phyloP scores from a whole-genome alignment of 2,113 vertebrate genomes.

The Indri indri region DNA sequence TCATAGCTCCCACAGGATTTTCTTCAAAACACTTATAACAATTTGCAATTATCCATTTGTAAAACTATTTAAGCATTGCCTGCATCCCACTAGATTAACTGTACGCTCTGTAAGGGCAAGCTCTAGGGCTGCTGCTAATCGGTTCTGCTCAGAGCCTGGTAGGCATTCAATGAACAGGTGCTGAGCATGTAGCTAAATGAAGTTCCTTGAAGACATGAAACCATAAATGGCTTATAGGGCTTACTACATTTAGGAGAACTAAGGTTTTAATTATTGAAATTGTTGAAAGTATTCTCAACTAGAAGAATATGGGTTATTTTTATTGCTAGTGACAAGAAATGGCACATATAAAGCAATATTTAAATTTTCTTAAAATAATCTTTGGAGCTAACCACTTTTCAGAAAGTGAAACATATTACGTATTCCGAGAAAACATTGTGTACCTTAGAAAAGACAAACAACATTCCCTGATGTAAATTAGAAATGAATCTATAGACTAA shows the following conservation, averaged over 20 bases:
- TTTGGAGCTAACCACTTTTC: conserved; percentile 6
- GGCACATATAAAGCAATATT: neutral
- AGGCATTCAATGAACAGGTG: neutral
- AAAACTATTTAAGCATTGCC: neutral
- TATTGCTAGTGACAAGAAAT: neutral
- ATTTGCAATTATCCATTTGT: neutral
- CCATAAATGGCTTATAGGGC: conserved; percentile 66
- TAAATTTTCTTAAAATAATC: neutral
- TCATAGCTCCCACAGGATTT: neutral
- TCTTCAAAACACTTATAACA: neutral
- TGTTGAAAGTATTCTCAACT: neutral
- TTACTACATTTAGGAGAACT: conserved; percentile 44
- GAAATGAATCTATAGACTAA: neutral
- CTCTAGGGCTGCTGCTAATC: neutral
- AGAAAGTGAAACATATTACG: neutral
- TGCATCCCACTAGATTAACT: neutral
- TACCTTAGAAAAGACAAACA: neutral
- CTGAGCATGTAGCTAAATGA: neutral
- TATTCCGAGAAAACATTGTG: neutral
- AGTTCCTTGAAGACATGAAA: conserved; percentile 24
- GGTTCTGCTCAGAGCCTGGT: neutral
- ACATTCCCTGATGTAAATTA: neutral
- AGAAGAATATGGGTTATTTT: neutral
- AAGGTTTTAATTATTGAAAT: neutral
- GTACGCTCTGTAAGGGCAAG: neutral